phyloP scores from a whole-genome alignment of 2,797 vertebrate species.

The Pipistrellus pipistrellus region DNA sequence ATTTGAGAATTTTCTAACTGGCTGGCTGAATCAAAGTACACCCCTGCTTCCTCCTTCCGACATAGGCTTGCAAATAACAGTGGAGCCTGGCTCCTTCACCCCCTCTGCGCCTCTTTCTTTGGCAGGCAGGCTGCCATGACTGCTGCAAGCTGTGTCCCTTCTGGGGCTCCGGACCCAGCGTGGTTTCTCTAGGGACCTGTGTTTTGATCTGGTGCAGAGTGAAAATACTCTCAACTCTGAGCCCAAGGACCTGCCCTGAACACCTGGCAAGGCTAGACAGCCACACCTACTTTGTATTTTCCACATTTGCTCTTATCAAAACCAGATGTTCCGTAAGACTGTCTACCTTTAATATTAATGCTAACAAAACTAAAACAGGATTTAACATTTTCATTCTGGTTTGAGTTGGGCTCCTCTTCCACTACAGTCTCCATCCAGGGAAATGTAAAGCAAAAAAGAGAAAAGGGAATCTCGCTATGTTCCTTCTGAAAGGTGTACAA shows the following conservation, averaged over 20 bases:
- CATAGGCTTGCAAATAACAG: not conserved
- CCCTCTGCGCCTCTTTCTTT: not conserved
- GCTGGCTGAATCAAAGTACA: not conserved
- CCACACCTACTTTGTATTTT: not conserved
- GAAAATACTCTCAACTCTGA: conserved; percentile 4
- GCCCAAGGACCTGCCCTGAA: not conserved
- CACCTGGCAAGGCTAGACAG: not conserved
- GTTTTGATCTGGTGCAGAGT: not conserved
- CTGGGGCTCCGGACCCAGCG: not conserved
- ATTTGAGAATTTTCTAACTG: not conserved
- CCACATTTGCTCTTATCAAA: conserved; percentile 47
- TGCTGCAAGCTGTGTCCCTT: not conserved
- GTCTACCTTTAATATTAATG: conserved; percentile 36
- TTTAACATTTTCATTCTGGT: conserved; percentile 49
- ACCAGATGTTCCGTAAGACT: conserved; percentile 48
- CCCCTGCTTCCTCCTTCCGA: not conserved
- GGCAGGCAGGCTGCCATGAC: not conserved
- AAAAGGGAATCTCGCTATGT: not conserved
- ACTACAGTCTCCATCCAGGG: not conserved
- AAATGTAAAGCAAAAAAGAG: conserved; percentile 13
- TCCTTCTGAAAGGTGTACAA: not conserved
- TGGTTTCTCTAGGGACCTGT: not conserved
- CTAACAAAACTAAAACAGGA: conserved; percentile 56
- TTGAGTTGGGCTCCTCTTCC: conserved; percentile 12
- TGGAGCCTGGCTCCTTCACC: no score